Evolutionary conservation across 2,888 invertebrate species (phyloP), one percentile per base, ranked within the genome.

Genomic region (Thelaira solivaga): DNA sequence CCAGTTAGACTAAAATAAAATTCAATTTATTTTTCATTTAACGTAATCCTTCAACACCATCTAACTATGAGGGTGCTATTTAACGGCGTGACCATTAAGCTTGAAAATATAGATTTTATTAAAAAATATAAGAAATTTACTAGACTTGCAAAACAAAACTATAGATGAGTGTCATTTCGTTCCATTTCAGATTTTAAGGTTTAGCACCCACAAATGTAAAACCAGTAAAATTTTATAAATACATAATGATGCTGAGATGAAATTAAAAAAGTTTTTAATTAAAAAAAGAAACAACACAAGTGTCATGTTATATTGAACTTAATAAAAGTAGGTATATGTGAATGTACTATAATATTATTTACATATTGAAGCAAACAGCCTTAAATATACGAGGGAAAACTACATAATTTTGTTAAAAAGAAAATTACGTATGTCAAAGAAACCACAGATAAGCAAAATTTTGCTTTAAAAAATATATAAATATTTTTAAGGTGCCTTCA

Each of bases 1-100:
- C 67, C 57, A 68, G 62, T 34, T 57, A 45, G 57, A 11, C 39
- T 47, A 22, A 16, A 47, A 64, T 73, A 69, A 73, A 73, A 69
- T 39, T 62, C 68, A 77, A 77, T 77, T 77, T 64, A 64, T 77
- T 73, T 68, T 69, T 57, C 57, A 77, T 77, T 73, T 53, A 45
- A 64, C 31, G 43, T 77, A 77, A 77, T 57, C 73, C 68, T 53
- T 69, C 73, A 62, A 77, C 49, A 57, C 20, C 57, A 36, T 18
- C 11, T 16, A 31, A 20, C 43, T 31, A 51, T 13, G 34, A n/a
- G 10, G 53, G 6, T 20, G 20, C 26, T 18, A 36, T 7, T 24
- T 3, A 7, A 10, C 16, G 16, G 7, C 11, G 10, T n/a, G 0
- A 0, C 16, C 34, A 4, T 20, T 13, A 49, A 10, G 10, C 4